These are phyloP conservation scores for Chlorops oryzae DNA, from an alignment of 1,140 invertebrate species.

Conservation along the genomic window DNA sequence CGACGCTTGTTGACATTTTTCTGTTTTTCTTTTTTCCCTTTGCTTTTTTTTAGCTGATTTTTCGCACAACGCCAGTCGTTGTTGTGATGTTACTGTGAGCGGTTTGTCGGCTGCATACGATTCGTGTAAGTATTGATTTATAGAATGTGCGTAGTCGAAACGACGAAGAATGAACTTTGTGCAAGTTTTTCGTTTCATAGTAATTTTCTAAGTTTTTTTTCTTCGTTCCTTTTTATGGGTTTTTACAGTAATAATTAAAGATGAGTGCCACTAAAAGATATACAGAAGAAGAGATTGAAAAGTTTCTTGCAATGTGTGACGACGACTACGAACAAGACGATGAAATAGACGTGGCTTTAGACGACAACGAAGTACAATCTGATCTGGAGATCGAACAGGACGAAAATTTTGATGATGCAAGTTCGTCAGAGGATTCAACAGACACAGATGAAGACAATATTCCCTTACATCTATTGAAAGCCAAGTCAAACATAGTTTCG, in stretches of 20 bases:
- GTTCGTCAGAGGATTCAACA: slow-evolving; percentile 1
- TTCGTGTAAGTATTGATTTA: not conserved
- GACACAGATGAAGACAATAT: slow-evolving; percentile 3
- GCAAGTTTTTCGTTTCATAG: too few species aligned
- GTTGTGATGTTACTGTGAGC: not conserved
- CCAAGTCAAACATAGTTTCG: slow-evolving; percentile 1
- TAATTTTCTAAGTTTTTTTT: not conserved
- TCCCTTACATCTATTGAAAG: not conserved
- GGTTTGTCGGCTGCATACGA: not conserved
- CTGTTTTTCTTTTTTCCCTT: not conserved
- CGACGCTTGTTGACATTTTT: not conserved
- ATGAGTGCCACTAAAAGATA: not conserved
- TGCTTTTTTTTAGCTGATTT: not conserved
- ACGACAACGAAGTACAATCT: not conserved
- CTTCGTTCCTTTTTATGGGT: not conserved
- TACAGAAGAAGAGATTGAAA: slow-evolving; percentile 6
- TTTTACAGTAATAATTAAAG: not conserved
- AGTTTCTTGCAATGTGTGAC: slow-evolving; percentile 3
- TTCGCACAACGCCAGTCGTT: not conserved
- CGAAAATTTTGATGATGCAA: slow-evolving; percentile 1
- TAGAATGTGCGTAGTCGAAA: too few species aligned
- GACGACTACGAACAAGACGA: not conserved
- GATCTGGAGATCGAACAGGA: slow-evolving; percentile 3
- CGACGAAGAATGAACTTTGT: too few species aligned
- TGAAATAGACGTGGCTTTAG: too few species aligned